Conservation (phyloP, 2,113 vertebrate species). For the Meles meles region DNA sequence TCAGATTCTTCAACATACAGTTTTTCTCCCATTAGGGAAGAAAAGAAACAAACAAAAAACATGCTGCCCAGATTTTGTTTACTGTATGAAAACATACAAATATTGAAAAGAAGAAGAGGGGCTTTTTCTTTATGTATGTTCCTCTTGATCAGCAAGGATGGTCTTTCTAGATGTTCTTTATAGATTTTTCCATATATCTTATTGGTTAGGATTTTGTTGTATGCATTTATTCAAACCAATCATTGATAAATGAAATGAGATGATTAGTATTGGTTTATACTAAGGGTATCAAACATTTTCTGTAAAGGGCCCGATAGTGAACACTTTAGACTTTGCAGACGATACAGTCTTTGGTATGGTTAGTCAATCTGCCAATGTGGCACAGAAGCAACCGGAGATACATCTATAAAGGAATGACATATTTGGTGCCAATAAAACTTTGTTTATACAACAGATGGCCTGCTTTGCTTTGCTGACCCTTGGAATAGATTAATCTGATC, state of each 20-base stretch:
- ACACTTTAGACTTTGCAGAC: not conserved
- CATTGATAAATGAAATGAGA: not conserved
- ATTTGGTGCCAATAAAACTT: not conserved
- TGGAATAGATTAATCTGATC: not conserved
- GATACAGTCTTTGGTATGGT: not conserved
- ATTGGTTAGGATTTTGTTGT: not conserved
- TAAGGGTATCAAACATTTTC: not conserved
- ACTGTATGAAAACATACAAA: not conserved
- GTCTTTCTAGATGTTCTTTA: not conserved
- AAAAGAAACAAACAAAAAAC: not conserved
- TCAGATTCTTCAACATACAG: not conserved
- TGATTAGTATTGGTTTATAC: not conserved
- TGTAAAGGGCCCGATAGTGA: not conserved
- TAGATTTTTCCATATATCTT: not conserved
- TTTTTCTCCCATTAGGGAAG: not conserved
- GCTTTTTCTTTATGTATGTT: not conserved
- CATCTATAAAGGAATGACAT: not conserved
- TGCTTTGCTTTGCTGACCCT: not conserved
- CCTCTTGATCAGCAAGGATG: not conserved
- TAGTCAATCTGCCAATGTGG: not conserved
- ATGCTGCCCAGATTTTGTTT: not conserved
- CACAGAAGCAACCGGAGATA: not conserved
- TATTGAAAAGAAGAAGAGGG: not conserved
- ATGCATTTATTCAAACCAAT: not conserved
- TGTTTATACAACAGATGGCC: not conserved